phyloP scores from a whole-genome alignment of 2,113 vertebrate species.

The Puffinus mauretanicus region DNA sequence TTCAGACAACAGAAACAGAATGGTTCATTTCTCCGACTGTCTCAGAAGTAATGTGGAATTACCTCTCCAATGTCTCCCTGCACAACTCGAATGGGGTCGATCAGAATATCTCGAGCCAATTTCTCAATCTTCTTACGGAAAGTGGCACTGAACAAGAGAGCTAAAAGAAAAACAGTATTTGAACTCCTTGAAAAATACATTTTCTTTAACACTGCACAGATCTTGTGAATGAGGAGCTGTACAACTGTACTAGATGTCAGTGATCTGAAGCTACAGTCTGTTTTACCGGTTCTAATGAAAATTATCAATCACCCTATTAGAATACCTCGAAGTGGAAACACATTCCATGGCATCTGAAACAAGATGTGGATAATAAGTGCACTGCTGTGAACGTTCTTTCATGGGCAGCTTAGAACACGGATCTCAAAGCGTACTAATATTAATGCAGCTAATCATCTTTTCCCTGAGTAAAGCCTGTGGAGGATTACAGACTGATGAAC shows the following conservation, averaged over 20 bases:
- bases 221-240: neutral
- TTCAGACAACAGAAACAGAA: neutral
- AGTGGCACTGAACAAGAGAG: conserved; percentile 95
- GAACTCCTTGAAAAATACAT: neutral
- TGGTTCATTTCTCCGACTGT: neutral
- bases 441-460: neutral
- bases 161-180: conserved; percentile 70
- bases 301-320: neutral
- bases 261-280: neutral
- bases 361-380: rapidly evolving
- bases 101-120: conserved; percentile 92
- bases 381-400: neutral
- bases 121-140: conserved; percentile 98
- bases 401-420: neutral
- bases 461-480: neutral
- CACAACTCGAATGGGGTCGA: conserved; percentile 95
- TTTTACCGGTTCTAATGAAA: neutral
- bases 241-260: neutral
- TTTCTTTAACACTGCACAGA: neutral
- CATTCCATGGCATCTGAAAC: neutral
- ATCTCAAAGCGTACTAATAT: neutral
- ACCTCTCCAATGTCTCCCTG: conserved; percentile 99
- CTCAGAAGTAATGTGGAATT: neutral
- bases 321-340: neutral
- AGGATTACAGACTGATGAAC: neutral